These are phyloP conservation scores for Chionodraco myersi DNA, from an alignment of 2,113 vertebrate genomes.

Conservation along the genomic window DNA sequence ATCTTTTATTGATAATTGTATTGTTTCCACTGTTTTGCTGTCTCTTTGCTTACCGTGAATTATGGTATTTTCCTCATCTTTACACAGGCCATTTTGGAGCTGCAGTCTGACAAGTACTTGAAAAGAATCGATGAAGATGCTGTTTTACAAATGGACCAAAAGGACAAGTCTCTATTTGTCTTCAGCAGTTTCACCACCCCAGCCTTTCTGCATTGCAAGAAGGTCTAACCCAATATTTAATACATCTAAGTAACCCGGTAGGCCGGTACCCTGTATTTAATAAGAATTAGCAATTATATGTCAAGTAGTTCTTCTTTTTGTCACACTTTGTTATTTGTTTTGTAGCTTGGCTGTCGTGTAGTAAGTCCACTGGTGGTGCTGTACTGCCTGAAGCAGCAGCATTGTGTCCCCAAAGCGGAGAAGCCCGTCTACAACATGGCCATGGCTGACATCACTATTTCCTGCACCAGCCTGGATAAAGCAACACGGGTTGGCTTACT, in stretches of 20 bases:
- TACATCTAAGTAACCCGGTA: neutral
- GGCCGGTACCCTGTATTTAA: neutral
- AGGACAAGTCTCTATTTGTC: constrained; percentile 94
- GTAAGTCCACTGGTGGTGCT: constrained; percentile 95
- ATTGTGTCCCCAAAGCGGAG: constrained; percentile 93
- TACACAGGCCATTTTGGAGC: constrained; percentile 91
- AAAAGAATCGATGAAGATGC: constrained; percentile 88
- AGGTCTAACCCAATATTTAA: constrained; percentile 79
- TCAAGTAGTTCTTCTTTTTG: neutral
- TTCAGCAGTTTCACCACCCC: constrained; percentile 89
- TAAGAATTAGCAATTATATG: neutral
- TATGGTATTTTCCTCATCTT: constrained; percentile 43
- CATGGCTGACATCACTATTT: constrained; percentile 91
- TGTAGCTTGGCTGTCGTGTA: constrained; percentile 92
- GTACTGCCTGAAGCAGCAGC: constrained; percentile 92
- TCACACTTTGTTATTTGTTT: neutral
- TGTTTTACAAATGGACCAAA: constrained; percentile 86
- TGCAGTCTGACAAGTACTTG: constrained; percentile 93
- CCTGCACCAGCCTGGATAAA: constrained; percentile 95
- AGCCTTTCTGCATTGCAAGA: constrained; percentile 90
- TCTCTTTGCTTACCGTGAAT: constrained; percentile 2
- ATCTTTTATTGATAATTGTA: neutral
- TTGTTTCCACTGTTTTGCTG: neutral
- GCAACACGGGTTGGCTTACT: constrained; percentile 85
- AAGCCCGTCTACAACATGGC: constrained; percentile 94